Evolutionary conservation across 2,113 vertebrate genomes (phyloP).

Genomic region (Hiodon alosoides): DNA sequence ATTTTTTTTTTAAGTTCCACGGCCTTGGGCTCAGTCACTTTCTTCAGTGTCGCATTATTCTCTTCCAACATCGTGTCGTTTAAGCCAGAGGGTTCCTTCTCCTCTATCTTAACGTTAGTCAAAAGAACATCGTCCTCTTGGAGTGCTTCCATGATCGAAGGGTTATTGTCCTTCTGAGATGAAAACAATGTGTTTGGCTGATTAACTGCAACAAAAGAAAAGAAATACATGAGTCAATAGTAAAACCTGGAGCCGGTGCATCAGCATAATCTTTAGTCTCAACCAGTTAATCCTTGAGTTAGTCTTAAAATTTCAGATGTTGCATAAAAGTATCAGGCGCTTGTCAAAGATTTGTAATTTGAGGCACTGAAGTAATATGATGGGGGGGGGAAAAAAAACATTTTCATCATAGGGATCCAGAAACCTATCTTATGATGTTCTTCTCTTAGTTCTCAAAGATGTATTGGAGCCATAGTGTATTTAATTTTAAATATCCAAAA

Average conservation of each 20-base stretch:
- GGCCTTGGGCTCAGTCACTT: constrained; percentile 66
- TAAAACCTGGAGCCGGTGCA: neutral
- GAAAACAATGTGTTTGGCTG: constrained; percentile 53
- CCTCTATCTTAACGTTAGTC: constrained; percentile 35
- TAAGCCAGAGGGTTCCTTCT: constrained; percentile 41
- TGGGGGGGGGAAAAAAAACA: no score
- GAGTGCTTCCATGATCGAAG: constrained; percentile 47
- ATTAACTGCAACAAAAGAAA: constrained; percentile 54
- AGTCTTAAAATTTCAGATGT: no score
- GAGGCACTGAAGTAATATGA: no score
- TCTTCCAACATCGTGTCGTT: constrained; percentile 47
- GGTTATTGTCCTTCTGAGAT: constrained; percentile 54
- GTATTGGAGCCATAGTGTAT: no score
- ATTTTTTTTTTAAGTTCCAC: constrained; percentile 82
- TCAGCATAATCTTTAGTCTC: no score
- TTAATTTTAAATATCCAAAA: no score
- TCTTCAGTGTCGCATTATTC: constrained; percentile 51
- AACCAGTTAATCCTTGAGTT: no score
- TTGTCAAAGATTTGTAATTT: no score
- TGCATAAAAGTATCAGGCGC: no score
- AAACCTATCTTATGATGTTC: no score
- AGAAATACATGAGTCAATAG: constrained; percentile 11
- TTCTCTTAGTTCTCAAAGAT: no score
- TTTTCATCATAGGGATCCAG: no score
- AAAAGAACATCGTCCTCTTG: constrained; percentile 20